Conservation (phyloP, 2,113 vertebrate species). For the Phylloscopus whistleri region DNA sequence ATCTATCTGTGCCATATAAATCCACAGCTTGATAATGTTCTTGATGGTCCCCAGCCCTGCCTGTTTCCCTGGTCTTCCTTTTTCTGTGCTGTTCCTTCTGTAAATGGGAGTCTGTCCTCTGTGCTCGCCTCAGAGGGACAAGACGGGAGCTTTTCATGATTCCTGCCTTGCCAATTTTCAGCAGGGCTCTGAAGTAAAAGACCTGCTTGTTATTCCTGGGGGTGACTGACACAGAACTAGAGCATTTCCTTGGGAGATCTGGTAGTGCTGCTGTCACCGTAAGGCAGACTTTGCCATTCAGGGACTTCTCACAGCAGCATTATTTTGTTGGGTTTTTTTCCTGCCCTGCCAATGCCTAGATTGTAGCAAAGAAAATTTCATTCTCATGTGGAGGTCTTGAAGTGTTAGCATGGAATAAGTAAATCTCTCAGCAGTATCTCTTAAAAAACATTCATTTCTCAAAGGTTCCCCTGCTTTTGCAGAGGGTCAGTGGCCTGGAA, state of each 20-base stretch:
- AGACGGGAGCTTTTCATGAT: background rate
- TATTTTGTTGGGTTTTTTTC: background rate
- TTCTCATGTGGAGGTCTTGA: background rate
- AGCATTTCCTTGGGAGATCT: background rate
- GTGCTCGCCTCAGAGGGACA: background rate
- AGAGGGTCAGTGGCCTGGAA: background rate
- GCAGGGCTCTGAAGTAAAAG: background rate
- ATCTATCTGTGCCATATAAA: background rate
- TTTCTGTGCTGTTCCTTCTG: background rate
- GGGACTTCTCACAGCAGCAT: background rate
- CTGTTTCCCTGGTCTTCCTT: background rate
- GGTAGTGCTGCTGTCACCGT: background rate
- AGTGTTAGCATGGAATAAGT: background rate
- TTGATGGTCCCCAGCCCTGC: background rate
- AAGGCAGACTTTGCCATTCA: background rate
- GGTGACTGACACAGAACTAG: background rate
- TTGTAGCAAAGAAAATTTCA: background rate
- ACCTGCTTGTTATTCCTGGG: slow-evolving; percentile 3
- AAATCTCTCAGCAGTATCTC: background rate
- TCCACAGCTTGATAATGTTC: background rate
- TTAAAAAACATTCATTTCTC: background rate
- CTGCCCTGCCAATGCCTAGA: background rate
- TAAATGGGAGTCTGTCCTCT: background rate
- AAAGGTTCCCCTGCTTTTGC: background rate
- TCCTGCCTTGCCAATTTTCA: background rate